These are phyloP conservation scores for Margaritifera margaritifera DNA, from an alignment of 2,888 invertebrate genomes.

Conservation along the genomic window DNA sequence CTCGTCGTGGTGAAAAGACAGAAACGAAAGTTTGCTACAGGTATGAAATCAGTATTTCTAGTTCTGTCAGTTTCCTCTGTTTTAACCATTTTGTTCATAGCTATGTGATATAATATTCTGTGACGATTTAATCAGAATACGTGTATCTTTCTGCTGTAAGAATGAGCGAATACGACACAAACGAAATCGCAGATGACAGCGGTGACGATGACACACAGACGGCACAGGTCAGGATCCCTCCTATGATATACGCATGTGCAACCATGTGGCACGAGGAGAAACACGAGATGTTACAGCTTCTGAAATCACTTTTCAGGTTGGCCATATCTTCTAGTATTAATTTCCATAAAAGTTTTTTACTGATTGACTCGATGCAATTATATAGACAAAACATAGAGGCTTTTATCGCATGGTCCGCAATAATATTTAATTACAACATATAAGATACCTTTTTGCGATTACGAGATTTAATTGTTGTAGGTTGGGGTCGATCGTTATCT, in stretches of 20 bases:
- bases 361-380: not conserved
- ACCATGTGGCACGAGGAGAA: constrained; percentile 99
- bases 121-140: not conserved
- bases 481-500: no score
- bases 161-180: not conserved
- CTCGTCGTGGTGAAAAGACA: constrained; percentile 75
- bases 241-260: constrained; percentile 90
- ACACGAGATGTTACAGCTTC: constrained; percentile 93
- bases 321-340: not conserved
- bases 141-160: not conserved
- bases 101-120: not conserved
- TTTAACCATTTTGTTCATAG: no score
- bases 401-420: no score
- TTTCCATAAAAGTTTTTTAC: not conserved
- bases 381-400: no score
- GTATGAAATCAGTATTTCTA: constrained; percentile 5
- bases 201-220: constrained; percentile 17
- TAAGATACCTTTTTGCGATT: no score
- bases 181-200: constrained; percentile 10
- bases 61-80: no score
- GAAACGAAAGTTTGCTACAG: constrained; percentile 27
- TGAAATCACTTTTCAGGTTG: constrained; percentile 83
- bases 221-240: constrained; percentile 38
- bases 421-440: no score
- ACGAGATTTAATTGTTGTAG: no score